A percentile compares a stretch with the other conserved stretches of the same genome.
These are phyloP conservation scores for Bombus pascuorum DNA, from an alignment of 1,140 invertebrate genomes.

Conservation along the genomic window DNA sequence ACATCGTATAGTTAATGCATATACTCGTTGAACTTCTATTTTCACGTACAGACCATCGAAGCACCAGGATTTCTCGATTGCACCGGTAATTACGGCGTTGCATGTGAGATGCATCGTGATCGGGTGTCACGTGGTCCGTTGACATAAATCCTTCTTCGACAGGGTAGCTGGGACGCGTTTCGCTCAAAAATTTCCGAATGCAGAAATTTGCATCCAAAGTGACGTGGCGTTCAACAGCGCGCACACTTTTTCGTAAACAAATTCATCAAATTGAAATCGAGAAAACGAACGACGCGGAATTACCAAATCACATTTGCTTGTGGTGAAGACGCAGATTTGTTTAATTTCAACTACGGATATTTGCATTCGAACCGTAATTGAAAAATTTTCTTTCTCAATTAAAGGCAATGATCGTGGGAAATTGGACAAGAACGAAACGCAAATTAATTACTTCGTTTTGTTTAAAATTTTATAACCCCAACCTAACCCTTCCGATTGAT, in stretches of 20 bases:
- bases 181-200: slow-evolving; percentile 2
- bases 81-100: slow-evolving; percentile 12
- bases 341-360: not conserved
- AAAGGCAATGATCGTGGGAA: too few relatives aligned
- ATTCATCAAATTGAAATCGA: slow-evolving; percentile 24
- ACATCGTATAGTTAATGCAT: not conserved
- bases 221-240: not conserved
- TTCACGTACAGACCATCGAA: slow-evolving; percentile 14
- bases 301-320: not conserved
- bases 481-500: too few relatives aligned
- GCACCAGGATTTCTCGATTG: slow-evolving; percentile 37
- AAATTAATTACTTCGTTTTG: too few relatives aligned
- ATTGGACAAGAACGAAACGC: too few relatives aligned
- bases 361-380: not conserved
- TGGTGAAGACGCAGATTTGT: too few relatives aligned
- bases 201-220: not conserved
- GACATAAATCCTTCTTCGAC: slow-evolving; percentile 11
- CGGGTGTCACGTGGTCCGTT: slow-evolving; percentile 6
- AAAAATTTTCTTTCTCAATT: not conserved
- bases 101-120: slow-evolving; percentile 27
- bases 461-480: too few relatives aligned
- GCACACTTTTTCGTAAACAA: not conserved
- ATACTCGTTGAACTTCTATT: not conserved
- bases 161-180: not conserved
- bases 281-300: not conserved